phyloP scores from a whole-genome alignment of 1,140 invertebrate species.

The Panagrolaimus sp. region DNA sequence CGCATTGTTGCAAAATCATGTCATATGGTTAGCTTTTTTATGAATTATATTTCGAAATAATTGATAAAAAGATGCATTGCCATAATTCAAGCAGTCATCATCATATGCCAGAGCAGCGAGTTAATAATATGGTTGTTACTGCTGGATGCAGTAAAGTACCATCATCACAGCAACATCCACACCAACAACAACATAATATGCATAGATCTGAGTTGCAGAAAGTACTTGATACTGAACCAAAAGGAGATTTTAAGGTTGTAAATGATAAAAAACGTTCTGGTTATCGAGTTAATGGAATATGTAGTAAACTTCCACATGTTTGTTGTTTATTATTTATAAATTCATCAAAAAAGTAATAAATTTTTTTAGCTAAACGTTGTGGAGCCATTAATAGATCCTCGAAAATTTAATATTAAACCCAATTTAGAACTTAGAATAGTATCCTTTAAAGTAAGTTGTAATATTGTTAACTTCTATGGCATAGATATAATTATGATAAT shows the following conservation, averaged over 20 bases:
- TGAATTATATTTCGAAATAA: not conserved
- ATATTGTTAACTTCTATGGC: too few relatives aligned
- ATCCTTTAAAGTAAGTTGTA: not conserved
- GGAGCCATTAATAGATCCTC: not conserved
- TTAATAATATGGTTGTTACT: too few relatives aligned
- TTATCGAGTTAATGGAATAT: not conserved
- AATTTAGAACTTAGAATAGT: not conserved
- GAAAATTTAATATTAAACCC: not conserved
- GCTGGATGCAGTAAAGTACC: too few relatives aligned
- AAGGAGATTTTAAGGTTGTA: not conserved
- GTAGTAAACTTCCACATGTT: not conserved
- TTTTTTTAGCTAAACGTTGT: not conserved
- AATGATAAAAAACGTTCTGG: not conserved
- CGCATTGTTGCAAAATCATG: not conserved
- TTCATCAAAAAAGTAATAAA: too few relatives aligned
- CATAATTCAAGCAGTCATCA: too few relatives aligned
- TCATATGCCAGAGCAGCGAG: too few relatives aligned
- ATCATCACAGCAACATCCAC: too few relatives aligned
- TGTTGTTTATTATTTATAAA: not conserved
- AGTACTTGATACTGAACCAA: not conserved
- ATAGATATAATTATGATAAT: too few relatives aligned
- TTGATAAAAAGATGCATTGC: too few relatives aligned
- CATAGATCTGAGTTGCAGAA: not conserved
- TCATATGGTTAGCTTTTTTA: not conserved
- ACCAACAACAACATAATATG: too few relatives aligned